A percentile compares a stretch with the other conserved stretches of the same genome.
Conservation (phyloP, 1,140 invertebrate species). For the Pseudomyrmex gracilis region DNA sequence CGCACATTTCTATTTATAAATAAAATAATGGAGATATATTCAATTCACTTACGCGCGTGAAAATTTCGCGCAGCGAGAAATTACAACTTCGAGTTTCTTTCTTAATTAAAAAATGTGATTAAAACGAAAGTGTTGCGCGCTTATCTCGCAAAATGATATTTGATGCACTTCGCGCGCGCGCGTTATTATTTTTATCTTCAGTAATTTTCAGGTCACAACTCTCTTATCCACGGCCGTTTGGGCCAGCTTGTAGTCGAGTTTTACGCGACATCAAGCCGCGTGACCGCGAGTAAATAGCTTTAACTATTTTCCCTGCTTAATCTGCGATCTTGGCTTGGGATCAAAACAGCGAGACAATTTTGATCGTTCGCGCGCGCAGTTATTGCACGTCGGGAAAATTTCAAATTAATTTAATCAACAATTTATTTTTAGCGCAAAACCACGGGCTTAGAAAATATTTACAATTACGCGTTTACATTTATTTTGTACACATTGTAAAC, state of each 20-base stretch:
- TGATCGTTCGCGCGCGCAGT: not conserved
- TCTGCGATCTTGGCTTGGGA: constrained; percentile 42
- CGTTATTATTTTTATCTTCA: not conserved
- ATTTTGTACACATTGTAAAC: not conserved
- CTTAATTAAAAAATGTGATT: too few relatives aligned
- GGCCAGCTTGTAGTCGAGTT: not conserved
- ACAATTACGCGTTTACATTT: not conserved
- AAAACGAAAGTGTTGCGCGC: too few relatives aligned
- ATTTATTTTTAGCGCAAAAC: not conserved
- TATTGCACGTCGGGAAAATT: not conserved
- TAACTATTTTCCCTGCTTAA: constrained; percentile 42
- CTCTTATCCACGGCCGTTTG: not conserved
- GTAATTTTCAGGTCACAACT: not conserved
- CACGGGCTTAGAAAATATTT: not conserved
- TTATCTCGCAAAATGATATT: too few relatives aligned
- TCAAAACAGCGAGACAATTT: constrained; percentile 24
- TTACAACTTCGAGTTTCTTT: too few relatives aligned
- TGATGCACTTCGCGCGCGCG: too few relatives aligned
- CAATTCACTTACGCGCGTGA: too few relatives aligned
- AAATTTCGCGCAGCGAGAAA: too few relatives aligned
- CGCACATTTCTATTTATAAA: too few relatives aligned
- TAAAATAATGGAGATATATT: too few relatives aligned
- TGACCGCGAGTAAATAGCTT: constrained; percentile 32
- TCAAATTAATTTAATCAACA: constrained; percentile 14
- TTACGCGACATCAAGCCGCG: not conserved